A percentile compares a stretch with the other conserved stretches of the same genome.
These are phyloP conservation scores for Frankliniella fusca DNA, from an alignment of 2,888 invertebrate genomes.

Conservation along the genomic window DNA sequence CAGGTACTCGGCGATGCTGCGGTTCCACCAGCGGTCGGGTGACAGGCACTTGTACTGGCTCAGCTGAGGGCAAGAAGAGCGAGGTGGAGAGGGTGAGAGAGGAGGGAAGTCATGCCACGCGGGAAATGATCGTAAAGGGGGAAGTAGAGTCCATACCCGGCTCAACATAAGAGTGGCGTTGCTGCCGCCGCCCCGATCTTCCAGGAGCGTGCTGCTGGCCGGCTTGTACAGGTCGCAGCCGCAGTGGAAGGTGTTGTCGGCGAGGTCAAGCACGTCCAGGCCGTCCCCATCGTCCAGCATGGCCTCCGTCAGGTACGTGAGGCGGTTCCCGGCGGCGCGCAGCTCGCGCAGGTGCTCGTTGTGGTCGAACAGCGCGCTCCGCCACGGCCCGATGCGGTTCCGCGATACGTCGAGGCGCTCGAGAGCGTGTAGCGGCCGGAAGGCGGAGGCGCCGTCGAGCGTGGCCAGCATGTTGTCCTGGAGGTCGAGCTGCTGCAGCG, in stretches of 20 bases:
- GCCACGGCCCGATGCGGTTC: conserved; percentile 28
- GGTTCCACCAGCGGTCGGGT: conserved; percentile 25
- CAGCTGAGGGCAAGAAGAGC: background rate
- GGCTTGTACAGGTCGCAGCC: conserved; percentile 19
- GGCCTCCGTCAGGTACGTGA: conserved; percentile 32
- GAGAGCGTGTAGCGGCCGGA: conserved; percentile 28
- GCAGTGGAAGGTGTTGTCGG: conserved; percentile 32
- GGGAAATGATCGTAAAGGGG: too few species aligned
- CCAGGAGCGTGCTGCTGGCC: conserved; percentile 29
- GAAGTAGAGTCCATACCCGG: too few species aligned
- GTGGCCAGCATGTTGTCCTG: conserved; percentile 14
- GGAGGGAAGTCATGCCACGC: too few species aligned
- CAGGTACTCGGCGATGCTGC: background rate
- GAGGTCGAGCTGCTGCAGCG: conserved; percentile 11
- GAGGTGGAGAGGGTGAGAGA: too few species aligned
- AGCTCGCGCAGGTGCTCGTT: conserved; percentile 25
- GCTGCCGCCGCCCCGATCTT: background rate
- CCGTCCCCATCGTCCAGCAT: conserved; percentile 28
- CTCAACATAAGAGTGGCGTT: background rate
- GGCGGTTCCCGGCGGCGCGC: conserved; percentile 29
- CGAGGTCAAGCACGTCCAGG: conserved; percentile 8
- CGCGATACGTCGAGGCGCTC: conserved; percentile 30
- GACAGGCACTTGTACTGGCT: background rate
- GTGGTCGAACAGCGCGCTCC: conserved; percentile 14
- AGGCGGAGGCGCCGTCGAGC: background rate